Percentiles rank a stretch among this genome's conserved stretches.
phyloP scores from a whole-genome alignment of 2,113 vertebrate genomes.

The Oxyruncus cristatus region DNA sequence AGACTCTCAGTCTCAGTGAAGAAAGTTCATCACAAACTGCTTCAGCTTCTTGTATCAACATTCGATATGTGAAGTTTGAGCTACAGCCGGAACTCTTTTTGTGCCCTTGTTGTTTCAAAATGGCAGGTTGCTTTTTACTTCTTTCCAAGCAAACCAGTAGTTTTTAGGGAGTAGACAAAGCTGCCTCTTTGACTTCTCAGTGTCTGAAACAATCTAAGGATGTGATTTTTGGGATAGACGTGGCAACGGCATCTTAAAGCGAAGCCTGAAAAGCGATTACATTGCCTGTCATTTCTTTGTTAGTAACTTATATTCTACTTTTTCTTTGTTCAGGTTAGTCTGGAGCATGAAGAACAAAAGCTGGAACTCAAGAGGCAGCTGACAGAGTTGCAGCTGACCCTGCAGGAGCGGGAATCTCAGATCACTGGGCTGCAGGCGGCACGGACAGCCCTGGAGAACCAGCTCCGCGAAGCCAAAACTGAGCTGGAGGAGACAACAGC shows the following conservation, averaged over 20 bases:
- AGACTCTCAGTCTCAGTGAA: not conserved
- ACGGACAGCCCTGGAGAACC: conserved; percentile 88
- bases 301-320: not conserved
- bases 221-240: not conserved
- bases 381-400: conserved; percentile 90
- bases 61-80: not conserved
- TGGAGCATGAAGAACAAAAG: conserved; percentile 95
- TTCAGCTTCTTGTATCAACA: not conserved
- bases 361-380: conserved; percentile 93
- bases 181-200: not conserved
- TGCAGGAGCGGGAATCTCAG: conserved; percentile 95
- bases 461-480: conserved; percentile 93
- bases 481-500: conserved; percentile 97
- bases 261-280: not conserved
- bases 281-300: not conserved
- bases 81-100: not conserved
- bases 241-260: not conserved
- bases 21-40: not conserved
- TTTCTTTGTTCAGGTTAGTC: conserved; percentile 79
- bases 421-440: conserved; percentile 89
- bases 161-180: not conserved
- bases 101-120: not conserved
- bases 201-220: not conserved
- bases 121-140: not conserved
- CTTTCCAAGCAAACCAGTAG: not conserved